Evolutionary conservation across 37 sponge, comb jelly and placozoan genomes (phyloP).

Genomic region (Haliclona indistincta): DNA sequence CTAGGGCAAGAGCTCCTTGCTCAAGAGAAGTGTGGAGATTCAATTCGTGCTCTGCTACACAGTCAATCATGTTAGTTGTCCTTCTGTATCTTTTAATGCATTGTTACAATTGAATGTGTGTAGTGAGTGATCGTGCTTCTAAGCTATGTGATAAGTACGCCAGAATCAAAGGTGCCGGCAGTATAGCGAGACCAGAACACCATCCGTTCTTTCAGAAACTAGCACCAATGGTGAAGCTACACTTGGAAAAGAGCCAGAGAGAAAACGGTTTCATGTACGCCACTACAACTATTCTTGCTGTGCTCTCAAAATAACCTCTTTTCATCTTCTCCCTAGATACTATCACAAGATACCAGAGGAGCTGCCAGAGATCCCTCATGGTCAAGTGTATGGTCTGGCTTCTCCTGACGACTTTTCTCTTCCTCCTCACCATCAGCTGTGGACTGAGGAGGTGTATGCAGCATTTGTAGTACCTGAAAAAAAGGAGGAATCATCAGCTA

Average conservation of each 20-base stretch:
- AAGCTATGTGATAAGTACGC: constrained; percentile 89
- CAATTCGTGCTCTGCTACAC: constrained; percentile 79
- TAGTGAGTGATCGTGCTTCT: constrained; percentile 80
- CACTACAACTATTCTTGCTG: neutral
- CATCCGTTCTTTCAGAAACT: constrained; percentile 98
- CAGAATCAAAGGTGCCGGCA: constrained; percentile 82
- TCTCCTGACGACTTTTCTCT: constrained; percentile 88
- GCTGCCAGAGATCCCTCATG: constrained; percentile 72
- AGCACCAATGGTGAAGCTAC: constrained; percentile 78
- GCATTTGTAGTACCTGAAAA: constrained; percentile 62
- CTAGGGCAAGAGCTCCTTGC: constrained; percentile 85
- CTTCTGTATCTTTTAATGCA: constrained; percentile 15
- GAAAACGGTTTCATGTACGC: constrained; percentile 99
- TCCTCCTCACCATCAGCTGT: constrained; percentile 87
- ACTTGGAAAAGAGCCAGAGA: constrained; percentile 85
- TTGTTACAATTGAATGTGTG: neutral
- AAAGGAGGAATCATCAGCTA: too few species aligned
- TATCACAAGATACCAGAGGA: constrained; percentile 95
- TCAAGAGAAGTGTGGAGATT: constrained; percentile 97
- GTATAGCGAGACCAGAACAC: constrained; percentile 83
- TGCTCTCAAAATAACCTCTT: neutral
- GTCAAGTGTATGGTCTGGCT: constrained; percentile 91
- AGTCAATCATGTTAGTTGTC: constrained; percentile 79
- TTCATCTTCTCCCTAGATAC: constrained; percentile 52
- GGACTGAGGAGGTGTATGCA: constrained; percentile 90